Evolutionary conservation across 2,888 invertebrate species (phyloP), one percentile per base, ranked within the genome.

Genomic region (Micoletzkya japonica): DNA sequence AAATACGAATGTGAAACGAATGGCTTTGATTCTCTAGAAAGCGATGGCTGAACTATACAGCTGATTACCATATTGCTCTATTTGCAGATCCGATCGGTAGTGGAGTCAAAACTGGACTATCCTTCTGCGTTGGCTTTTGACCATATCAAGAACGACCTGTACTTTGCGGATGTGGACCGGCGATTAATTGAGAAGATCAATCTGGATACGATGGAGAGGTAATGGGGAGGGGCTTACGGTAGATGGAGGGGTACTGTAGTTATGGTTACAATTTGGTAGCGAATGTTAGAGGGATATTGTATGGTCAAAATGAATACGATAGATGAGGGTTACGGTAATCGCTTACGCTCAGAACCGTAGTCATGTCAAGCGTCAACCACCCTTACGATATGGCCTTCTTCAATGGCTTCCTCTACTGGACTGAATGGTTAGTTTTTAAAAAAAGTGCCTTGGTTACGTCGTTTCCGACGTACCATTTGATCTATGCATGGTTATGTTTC

Each of bases 131-230:
- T 81, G 2, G 74, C 78, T 20, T 71, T 79, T 26, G 81, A 81
- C 70, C 67, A 72, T 28, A 71, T 78, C 61, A 71, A 72, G 17
- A 68, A 77, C 26, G 76, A 79, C 17, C 52, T 81, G 44, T 80
- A 79, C 68, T 78, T 74, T 44, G 77, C 71, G 20, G 81, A 81
- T 57, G 54, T 70, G 39, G 76, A 75, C 2, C 56, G 56, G 30
- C 60, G 72, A 32, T n/a, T 77, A 49, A 81, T 81, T 54, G 80
- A 81, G 60, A 59, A 74, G 61, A 63, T 80, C 61, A 74, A 78
- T 68, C 56, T 79, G 17, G 71, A 75, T 26, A 75, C 72, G 26
- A 61, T 61, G 20, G 73, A 76, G 44, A 61, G 75, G 73, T 72
- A 6, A 30, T 2, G 20, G 59, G 50, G 49, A 49, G 30, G 52